Evolutionary conservation across 2,797 vertebrate genomes (phyloP).

Genomic region (Lycodopsis pacificus): DNA sequence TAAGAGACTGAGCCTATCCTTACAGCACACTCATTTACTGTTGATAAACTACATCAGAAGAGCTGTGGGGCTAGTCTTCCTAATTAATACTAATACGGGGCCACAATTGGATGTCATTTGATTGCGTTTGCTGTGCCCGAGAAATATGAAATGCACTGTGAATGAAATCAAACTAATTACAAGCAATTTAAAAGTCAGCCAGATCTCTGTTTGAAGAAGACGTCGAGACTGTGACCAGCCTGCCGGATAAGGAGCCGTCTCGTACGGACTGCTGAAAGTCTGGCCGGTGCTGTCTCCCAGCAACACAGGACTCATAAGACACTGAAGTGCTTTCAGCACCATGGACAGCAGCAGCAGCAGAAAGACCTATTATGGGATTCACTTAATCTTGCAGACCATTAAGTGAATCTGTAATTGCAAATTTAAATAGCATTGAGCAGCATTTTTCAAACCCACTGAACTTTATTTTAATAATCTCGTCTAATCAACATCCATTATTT

Average conservation of each 20-base stretch:
- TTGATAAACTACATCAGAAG: background rate
- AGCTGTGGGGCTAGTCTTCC: background rate
- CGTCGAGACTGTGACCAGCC: background rate
- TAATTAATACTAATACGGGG: no score
- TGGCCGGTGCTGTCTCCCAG: slow-evolving; percentile 37
- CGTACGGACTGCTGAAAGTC: background rate
- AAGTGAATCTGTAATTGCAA: background rate
- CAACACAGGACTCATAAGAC: slow-evolving; percentile 42
- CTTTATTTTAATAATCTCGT: background rate
- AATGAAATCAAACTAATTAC: slow-evolving; percentile 14
- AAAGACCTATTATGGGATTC: background rate
- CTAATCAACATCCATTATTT: background rate
- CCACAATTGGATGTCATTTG: no score
- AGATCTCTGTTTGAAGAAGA: background rate
- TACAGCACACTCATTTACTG: background rate
- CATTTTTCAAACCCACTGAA: background rate
- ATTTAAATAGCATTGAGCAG: background rate
- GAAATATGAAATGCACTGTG: background rate
- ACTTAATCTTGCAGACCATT: background rate
- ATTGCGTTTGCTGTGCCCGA: background rate
- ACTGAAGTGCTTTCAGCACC: slow-evolving; percentile 34
- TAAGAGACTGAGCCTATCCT: background rate
- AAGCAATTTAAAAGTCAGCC: background rate
- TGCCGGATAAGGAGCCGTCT: background rate
- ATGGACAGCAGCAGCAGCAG: slow-evolving; percentile 17